A percentile compares a stretch with the other conserved stretches of the same genome.
Conservation (phyloP, 2,888 invertebrate species). For the Dicyrtoma fusca region DNA sequence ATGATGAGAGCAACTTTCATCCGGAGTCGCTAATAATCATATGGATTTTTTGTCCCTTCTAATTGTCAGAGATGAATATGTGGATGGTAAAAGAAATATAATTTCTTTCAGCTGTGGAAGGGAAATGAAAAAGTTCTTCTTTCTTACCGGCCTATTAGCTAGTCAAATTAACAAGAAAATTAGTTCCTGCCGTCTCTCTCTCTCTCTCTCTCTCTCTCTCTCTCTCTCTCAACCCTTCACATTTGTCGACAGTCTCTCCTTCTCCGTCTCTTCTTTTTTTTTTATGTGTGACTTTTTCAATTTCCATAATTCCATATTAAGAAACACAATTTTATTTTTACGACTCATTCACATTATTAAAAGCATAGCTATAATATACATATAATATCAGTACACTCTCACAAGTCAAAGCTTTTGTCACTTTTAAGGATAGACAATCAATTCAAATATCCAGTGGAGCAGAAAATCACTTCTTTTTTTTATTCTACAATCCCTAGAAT, state of each 20-base stretch:
- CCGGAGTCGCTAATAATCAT: constrained; percentile 13
- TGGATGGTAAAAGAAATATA: background rate
- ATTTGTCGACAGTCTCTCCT: background rate
- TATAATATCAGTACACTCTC: too few relatives aligned
- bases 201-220: background rate
- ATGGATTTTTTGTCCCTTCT: constrained; percentile 7
- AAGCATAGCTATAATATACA: too few relatives aligned
- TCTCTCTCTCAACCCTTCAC: background rate
- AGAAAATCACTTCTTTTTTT: background rate
- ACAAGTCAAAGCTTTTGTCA: too few relatives aligned
- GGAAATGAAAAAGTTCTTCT: constrained; percentile 29
- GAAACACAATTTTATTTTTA: too few relatives aligned
- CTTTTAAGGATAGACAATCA: too few relatives aligned
- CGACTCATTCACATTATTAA: too few relatives aligned
- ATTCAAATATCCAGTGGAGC: background rate
- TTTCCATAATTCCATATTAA: constrained; percentile 1
- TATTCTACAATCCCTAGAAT: background rate
- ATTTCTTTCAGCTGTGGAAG: background rate
- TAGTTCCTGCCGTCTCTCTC: constrained; percentile 16
- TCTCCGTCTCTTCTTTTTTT: background rate
- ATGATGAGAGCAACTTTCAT: background rate
- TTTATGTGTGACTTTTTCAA: background rate
- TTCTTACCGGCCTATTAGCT: constrained; percentile 28
- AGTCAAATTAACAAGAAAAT: constrained; percentile 32
- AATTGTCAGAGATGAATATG: background rate